These are phyloP conservation scores for Dioctria rufipes DNA, from an alignment of 2,888 invertebrate genomes.

Conservation along the genomic window DNA sequence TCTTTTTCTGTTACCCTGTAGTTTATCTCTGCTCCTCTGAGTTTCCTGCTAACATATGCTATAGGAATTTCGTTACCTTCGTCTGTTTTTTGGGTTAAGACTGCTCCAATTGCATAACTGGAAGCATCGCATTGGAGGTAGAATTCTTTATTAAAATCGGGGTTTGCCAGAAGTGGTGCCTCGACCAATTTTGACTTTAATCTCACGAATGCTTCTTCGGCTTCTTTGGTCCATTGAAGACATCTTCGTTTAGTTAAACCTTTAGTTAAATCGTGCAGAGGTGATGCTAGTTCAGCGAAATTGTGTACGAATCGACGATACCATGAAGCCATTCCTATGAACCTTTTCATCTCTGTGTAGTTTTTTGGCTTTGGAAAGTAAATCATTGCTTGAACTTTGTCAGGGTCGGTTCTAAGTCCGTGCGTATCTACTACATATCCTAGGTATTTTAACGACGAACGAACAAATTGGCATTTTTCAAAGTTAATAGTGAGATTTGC, in stretches of 20 bases:
- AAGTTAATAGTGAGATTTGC: neutral
- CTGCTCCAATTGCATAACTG: neutral
- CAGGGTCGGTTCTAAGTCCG: neutral
- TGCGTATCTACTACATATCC: neutral
- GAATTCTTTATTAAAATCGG: too few relatives aligned
- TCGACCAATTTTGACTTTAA: too few relatives aligned
- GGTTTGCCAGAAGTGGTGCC: too few relatives aligned
- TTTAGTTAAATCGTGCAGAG: too few relatives aligned
- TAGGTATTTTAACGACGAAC: neutral
- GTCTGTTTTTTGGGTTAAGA: neutral
- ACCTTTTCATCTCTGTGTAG: neutral
- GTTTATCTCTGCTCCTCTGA: neutral
- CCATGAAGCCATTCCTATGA: conserved; percentile 7
- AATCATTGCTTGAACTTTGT: conserved; percentile 2
- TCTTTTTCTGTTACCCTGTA: neutral
- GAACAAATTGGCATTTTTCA: neutral
- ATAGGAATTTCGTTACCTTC: neutral
- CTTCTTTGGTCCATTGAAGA: too few relatives aligned
- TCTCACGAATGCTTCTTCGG: too few relatives aligned
- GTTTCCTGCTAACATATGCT: neutral
- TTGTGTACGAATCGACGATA: neutral
- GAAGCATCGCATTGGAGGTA: neutral
- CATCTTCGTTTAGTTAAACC: too few relatives aligned
- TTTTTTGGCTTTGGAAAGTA: neutral
- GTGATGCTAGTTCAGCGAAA: too few relatives aligned